phyloP scores from a whole-genome alignment of 2,888 invertebrate genomes.

The Oscheius sp. region DNA sequence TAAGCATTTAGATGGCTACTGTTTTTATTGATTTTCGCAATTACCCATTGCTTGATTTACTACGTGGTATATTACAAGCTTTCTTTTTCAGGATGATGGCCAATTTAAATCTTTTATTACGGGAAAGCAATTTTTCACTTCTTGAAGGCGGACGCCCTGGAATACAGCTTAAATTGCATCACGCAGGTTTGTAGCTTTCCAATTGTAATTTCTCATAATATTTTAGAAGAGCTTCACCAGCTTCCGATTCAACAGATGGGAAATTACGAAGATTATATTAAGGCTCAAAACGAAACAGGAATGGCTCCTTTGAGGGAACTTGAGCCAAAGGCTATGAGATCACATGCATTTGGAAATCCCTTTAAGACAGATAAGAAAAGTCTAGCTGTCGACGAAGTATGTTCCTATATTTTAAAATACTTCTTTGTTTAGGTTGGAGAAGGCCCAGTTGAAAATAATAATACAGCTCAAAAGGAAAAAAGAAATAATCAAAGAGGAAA shows the following conservation, averaged over 20 bases:
- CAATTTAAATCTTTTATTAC: constrained; percentile 77
- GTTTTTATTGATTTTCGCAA: no score
- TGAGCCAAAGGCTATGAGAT: constrained; percentile 90
- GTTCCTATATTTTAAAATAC: background rate
- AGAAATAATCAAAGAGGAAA: background rate
- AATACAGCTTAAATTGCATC: constrained; percentile 80
- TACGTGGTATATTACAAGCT: background rate
- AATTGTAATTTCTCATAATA: background rate
- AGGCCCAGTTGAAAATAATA: constrained; percentile 1
- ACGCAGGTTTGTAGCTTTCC: constrained; percentile 76
- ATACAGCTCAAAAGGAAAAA: background rate
- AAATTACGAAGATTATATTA: constrained; percentile 97
- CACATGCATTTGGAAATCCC: constrained; percentile 99
- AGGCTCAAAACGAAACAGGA: constrained; percentile 77
- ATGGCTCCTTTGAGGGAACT: constrained; percentile 75
- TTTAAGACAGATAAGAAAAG: constrained; percentile 92
- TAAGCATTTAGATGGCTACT: background rate
- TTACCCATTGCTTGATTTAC: no score
- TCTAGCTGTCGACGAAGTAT: constrained; percentile 65
- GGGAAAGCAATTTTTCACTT: constrained; percentile 40
- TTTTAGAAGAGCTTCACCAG: constrained; percentile 85
- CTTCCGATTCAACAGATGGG: constrained; percentile 98
- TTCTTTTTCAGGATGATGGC: constrained; percentile 81
- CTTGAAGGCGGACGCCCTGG: constrained; percentile 76
- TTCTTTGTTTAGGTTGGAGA: constrained; percentile 7